A percentile compares a stretch with the other conserved stretches of the same genome.
These are phyloP conservation scores for Lepidothrix coronata DNA, from an alignment of 2,113 vertebrate genomes.

Conservation along the genomic window DNA sequence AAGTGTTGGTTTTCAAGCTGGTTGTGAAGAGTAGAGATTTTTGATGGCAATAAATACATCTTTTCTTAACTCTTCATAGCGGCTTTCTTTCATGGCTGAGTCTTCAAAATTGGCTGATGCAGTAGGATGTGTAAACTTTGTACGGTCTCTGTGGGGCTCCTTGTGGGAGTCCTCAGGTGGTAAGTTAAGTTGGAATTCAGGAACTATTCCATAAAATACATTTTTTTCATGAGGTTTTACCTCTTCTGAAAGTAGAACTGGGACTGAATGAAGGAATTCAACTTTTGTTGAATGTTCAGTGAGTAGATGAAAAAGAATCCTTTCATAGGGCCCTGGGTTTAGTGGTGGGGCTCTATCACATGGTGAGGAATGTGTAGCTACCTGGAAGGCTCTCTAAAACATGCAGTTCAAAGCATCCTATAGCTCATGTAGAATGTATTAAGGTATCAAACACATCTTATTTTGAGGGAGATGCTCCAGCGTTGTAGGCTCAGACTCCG, in stretches of 20 bases:
- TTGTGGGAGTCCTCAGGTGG: not conserved
- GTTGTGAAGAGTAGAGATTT: not conserved
- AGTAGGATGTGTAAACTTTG: not conserved
- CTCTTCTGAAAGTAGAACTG: not conserved
- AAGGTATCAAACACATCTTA: not conserved
- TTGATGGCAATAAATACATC: not conserved
- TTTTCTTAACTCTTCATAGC: not conserved
- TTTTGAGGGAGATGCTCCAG: not conserved
- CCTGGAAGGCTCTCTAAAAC: not conserved
- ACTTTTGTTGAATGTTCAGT: not conserved
- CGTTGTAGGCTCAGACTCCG: not conserved
- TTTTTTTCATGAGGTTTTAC: not conserved
- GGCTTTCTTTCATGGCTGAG: not conserved
- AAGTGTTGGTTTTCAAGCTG: not conserved
- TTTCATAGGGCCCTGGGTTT: not conserved
- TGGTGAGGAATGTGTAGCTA: not conserved
- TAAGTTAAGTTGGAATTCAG: not conserved
- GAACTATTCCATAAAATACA: not conserved
- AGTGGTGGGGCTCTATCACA: not conserved
- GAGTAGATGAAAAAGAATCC: not conserved
- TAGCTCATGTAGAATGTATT: not conserved
- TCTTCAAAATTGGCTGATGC: not conserved
- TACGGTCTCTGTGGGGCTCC: not conserved
- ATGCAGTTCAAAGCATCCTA: constrained; percentile 33
- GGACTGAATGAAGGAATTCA: not conserved